Percentiles rank a stretch among this genome's conserved stretches.
phyloP scores from a whole-genome alignment of 2,888 invertebrate genomes.

The Saturnia pavonia region DNA sequence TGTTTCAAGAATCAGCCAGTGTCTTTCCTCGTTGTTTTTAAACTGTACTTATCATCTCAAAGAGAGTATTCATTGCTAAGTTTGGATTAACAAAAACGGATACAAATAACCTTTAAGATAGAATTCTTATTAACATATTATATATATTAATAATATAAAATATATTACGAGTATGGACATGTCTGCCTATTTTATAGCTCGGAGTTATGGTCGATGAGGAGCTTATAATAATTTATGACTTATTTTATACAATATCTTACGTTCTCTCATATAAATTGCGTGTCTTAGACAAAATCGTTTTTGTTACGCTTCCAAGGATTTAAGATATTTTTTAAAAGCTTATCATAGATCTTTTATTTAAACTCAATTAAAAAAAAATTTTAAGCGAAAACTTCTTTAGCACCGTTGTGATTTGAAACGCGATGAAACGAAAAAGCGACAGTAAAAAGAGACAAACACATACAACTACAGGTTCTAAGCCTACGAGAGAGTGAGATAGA shows the following conservation, averaged over 20 bases:
- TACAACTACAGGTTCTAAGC: too few relatives aligned
- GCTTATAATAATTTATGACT: background rate
- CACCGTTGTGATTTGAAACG: too few relatives aligned
- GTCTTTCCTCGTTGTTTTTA: background rate
- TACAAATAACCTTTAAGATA: background rate
- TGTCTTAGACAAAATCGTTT: background rate
- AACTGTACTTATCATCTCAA: background rate
- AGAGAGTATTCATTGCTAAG: background rate
- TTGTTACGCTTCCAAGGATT: background rate
- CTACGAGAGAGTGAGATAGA: too few relatives aligned
- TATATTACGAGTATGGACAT: background rate
- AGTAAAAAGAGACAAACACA: too few relatives aligned
- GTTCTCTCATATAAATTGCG: background rate
- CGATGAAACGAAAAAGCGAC: too few relatives aligned
- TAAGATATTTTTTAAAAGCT: background rate
- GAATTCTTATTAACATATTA: background rate
- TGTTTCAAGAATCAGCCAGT: background rate
- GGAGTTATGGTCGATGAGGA: background rate
- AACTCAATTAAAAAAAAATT: too few relatives aligned
- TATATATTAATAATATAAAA: background rate
- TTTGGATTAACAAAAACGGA: background rate
- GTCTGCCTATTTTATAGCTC: background rate
- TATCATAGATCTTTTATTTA: background rate
- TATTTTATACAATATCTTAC: background rate
- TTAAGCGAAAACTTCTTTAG: too few relatives aligned